Base-by-base conservation (phyloP, 1,140 invertebrate genomes). In the Tribolium castaneum region DNA sequence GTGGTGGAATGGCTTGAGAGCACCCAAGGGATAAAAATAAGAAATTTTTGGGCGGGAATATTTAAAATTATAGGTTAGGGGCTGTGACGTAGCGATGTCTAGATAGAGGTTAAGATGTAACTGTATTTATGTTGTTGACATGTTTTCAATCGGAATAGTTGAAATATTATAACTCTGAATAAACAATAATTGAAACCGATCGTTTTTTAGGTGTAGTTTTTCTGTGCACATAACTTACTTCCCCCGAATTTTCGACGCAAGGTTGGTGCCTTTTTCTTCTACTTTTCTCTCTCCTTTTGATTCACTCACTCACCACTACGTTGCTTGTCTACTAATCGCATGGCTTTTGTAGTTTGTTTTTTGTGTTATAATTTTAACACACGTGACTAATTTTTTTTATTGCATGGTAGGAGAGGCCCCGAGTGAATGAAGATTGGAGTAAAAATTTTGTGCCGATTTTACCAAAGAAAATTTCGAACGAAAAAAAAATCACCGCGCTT, bases 181-280 rank as follows among this genome's bases (percentile, higher is more conserved):
- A 79, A 79, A 80, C 71, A 77, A 77, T 80, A 76, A 79, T 78
- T 80, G 77, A 81, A 82, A 79, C 75, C 71, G 54, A 79, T 82
- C 72, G 25, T 78, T 77, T 82, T 82, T 76, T 82, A 82, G 81
- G 81, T 82, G 78, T 82, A 80, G 77, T 77, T 79, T 76, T 76
- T 34, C 79, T 78, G 81, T 82, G 78, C 81, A 82, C 78, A 82
- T 82, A 76, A 82, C 59, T 80, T 82, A 79, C 81, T 80, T 78
- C 76, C 79, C 77, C 70, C 35, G 54, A 79, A 54, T 78, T 78
- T 51, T 70, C 35, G 71, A 72, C 59, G 70, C 45, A 82, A 82
- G 81, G 81, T 82, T 82, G 70, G 81, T 82, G 35, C 70, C 54
- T 12, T 78, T 76, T 71, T 76, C 51, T 45, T 54, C 12, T 25